Conservation (phyloP, 2,113 vertebrate genomes). For the Lepidothrix coronata region DNA sequence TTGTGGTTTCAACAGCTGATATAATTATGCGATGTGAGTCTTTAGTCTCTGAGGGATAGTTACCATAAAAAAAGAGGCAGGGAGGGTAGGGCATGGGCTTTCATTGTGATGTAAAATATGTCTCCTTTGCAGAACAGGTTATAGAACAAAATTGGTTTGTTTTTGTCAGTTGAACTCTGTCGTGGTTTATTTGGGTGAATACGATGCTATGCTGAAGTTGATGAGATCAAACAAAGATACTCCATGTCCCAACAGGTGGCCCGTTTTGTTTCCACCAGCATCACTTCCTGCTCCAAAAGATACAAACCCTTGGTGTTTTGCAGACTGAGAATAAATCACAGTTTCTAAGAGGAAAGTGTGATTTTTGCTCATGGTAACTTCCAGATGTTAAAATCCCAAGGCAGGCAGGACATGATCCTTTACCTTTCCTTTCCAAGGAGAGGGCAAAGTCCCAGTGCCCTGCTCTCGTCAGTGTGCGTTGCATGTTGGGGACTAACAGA, state of each 20-base stretch:
- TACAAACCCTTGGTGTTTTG: not conserved
- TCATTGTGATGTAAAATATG: not conserved
- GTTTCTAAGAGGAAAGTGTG: not conserved
- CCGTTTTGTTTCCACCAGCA: not conserved
- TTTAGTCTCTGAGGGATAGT: constrained; percentile 12
- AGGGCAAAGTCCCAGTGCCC: not conserved
- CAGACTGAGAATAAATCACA: not conserved
- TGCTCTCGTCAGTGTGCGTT: fast-evolving
- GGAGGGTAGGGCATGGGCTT: not conserved
- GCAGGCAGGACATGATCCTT: not conserved
- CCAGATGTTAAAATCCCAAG: not conserved
- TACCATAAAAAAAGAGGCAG: not conserved
- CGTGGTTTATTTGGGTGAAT: not conserved
- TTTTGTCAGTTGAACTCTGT: not conserved
- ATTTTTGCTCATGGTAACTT: not conserved
- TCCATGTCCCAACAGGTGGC: not conserved
- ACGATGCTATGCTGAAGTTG: not conserved
- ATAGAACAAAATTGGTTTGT: not conserved
- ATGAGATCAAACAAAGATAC: not conserved
- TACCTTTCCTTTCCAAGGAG: not conserved
- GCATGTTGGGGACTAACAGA: not conserved
- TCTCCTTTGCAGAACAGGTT: not conserved
- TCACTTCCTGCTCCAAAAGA: not conserved
- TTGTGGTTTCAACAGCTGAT: not conserved
- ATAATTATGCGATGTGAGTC: not conserved